phyloP scores from a whole-genome alignment of 2,888 invertebrate genomes.

The Odontomyia ornata region DNA sequence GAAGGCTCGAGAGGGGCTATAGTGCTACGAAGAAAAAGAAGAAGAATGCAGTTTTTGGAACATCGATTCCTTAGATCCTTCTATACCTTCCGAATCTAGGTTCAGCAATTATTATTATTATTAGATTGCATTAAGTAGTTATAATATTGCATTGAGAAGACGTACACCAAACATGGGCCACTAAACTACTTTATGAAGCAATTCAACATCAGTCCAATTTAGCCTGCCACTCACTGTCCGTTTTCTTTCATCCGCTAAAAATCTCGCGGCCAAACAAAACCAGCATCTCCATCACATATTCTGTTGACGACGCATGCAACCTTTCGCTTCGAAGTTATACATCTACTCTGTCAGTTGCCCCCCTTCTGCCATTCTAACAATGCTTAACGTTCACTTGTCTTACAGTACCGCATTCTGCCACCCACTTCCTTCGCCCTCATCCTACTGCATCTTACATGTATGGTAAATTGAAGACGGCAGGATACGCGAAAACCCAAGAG shows the following conservation, averaged over 20 bases:
- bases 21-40: no score
- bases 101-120: no score
- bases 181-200: no score
- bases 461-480: constrained; percentile 26
- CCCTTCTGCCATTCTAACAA: constrained; percentile 29
- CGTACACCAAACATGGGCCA: no score
- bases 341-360: background rate
- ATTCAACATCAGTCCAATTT: background rate
- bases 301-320: constrained; percentile 7
- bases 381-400: background rate
- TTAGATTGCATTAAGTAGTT: no score
- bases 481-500: constrained; percentile 38
- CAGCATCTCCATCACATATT: constrained; percentile 15
- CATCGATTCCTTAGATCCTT: no score
- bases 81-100: no score
- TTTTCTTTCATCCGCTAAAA: constrained; percentile 8
- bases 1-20: no score
- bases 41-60: no score
- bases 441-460: constrained; percentile 16
- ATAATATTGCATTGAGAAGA: no score
- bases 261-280: constrained; percentile 8
- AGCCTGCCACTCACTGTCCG: constrained; percentile 1
- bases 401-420: background rate
- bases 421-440: background rate
- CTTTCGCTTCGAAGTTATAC: constrained; percentile 4